A percentile compares a stretch with the other conserved stretches of the same genome.
Conservation (phyloP, 1,140 invertebrate species). For the Lutraria rhynchaena region DNA sequence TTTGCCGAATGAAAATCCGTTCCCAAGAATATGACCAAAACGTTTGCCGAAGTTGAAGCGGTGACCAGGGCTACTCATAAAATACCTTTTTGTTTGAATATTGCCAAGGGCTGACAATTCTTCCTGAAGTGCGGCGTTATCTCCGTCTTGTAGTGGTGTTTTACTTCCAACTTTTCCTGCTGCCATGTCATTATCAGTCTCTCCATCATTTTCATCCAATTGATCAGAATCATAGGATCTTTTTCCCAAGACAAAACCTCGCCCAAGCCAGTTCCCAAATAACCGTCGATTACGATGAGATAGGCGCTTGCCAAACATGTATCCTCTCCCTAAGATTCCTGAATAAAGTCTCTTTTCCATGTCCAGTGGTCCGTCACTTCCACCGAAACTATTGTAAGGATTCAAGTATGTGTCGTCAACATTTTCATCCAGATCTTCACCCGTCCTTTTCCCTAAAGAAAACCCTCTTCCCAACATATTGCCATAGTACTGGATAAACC, state of each 20-base stretch:
- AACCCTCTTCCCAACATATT: constrained; percentile 21
- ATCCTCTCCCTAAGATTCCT: not conserved
- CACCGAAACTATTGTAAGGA: too few species aligned
- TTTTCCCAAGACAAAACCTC: constrained; percentile 25
- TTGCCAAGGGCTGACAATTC: not conserved
- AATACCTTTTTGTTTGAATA: constrained; percentile 19
- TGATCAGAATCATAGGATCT: not conserved
- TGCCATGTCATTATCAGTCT: not conserved
- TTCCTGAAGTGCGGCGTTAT: not conserved
- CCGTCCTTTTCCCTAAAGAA: not conserved
- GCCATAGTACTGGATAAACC: not conserved
- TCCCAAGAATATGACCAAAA: constrained; percentile 30
- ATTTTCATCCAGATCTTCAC: not conserved
- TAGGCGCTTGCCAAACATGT: not conserved
- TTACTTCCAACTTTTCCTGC: not conserved
- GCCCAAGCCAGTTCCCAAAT: constrained; percentile 15
- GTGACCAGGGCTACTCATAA: constrained; percentile 30
- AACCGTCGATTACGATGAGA: not conserved
- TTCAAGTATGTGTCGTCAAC: not conserved
- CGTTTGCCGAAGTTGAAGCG: constrained; percentile 40
- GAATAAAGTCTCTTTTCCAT: not conserved
- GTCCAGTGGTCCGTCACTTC: not conserved
- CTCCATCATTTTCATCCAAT: not conserved
- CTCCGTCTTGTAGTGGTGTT: not conserved
- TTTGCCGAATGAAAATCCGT: constrained; percentile 2